Evolutionary conservation across 2,797 vertebrate species (phyloP).

Genomic region (Sebastes minor): DNA sequence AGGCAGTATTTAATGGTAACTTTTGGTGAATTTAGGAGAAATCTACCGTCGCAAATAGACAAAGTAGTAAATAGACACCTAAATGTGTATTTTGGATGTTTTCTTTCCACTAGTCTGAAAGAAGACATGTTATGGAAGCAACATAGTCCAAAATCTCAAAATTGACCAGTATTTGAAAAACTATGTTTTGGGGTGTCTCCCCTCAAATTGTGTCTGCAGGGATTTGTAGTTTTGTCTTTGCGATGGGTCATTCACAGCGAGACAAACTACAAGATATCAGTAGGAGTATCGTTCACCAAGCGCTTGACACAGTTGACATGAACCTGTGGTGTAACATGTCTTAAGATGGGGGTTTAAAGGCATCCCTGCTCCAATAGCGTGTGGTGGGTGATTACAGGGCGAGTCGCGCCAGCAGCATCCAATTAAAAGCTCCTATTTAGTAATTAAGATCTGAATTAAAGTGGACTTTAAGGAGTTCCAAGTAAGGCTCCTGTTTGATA

Average conservation of each 20-base stretch:
- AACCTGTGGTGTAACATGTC: constrained; percentile 64
- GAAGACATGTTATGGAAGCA: background rate
- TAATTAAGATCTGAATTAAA: constrained; percentile 69
- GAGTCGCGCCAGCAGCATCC: constrained; percentile 43
- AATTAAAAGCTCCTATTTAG: constrained; percentile 75
- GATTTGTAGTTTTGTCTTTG: background rate
- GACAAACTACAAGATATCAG: constrained; percentile 1
- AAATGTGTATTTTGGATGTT: background rate
- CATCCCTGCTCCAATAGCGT: constrained; percentile 51
- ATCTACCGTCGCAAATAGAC: background rate
- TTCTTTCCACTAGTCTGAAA: background rate
- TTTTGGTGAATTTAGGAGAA: no score
- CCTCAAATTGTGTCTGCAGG: background rate
- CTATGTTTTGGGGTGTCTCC: background rate
- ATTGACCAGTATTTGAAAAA: background rate
- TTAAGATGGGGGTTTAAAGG: constrained; percentile 60
- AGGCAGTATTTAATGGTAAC: no score
- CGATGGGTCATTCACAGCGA: background rate
- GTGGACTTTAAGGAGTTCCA: constrained; percentile 29
- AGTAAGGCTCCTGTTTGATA: background rate
- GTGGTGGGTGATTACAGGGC: constrained; percentile 60
- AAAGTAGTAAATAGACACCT: background rate
- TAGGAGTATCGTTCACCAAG: constrained; percentile 29
- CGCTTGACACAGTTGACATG: constrained; percentile 56
- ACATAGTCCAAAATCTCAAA: background rate